Evolutionary conservation across 1,140 invertebrate genomes (phyloP).

Genomic region (Aphaenogaster rudis): DNA sequence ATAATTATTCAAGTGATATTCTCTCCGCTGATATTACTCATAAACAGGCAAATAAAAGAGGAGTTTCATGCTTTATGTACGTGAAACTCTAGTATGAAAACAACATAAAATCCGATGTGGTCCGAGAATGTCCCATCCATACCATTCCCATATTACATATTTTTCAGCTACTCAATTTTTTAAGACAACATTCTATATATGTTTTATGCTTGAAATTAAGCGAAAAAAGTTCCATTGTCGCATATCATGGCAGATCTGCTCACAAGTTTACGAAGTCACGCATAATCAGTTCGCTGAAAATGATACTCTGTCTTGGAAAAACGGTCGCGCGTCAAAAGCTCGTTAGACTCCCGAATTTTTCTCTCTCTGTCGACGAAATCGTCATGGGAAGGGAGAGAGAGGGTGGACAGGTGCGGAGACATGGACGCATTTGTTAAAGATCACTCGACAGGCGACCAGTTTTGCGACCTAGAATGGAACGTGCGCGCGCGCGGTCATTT

Average conservation of each 20-base stretch:
- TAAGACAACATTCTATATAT: background rate
- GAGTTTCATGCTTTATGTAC: no score
- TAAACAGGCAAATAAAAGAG: no score
- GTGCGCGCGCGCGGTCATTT: constrained; percentile 68
- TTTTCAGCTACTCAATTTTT: background rate
- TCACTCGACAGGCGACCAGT: constrained; percentile 68
- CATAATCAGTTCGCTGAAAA: constrained; percentile 45
- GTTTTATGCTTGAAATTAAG: background rate
- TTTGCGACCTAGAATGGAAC: constrained; percentile 69
- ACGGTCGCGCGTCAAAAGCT: constrained; percentile 72
- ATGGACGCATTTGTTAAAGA: constrained; percentile 70
- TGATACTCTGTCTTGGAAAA: constrained; percentile 32
- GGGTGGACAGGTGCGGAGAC: constrained; percentile 60
- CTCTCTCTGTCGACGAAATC: constrained; percentile 47
- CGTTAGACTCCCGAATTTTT: constrained; percentile 63
- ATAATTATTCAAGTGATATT: no score
- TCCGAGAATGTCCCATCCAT: no score
- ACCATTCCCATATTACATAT: no score
- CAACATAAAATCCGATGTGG: no score
- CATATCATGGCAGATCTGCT: background rate
- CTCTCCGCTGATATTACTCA: no score
- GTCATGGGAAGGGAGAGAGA: constrained; percentile 62
- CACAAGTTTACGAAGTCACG: constrained; percentile 61
- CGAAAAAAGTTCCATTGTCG: background rate
- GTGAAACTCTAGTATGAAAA: no score